Evolutionary conservation across 2,797 vertebrate genomes (phyloP), one percentile per base, ranked within the genome.

Genomic region (Linurgus olivaceus): DNA sequence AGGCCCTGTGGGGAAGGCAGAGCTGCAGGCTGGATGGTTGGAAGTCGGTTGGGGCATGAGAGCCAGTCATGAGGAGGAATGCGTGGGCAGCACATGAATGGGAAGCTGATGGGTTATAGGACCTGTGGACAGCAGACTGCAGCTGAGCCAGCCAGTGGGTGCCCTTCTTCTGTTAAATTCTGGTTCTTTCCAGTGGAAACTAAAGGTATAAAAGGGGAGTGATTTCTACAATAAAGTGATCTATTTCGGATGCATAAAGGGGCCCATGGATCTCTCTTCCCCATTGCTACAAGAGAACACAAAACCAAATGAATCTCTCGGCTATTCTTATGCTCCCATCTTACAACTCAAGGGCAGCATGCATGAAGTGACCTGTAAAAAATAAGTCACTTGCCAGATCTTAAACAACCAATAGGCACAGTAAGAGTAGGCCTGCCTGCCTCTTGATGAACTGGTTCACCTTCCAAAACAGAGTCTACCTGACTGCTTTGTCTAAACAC

Each of bases 21-120:
- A 9, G 11, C 16, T 40, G 35, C 35, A 31, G 35, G 33, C 45
- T 50, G 45, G 18, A 37, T 2, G 4, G 26, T 6, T 51, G 8
- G 20, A 51, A 50, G 35, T 40, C 0, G 2, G 11, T 1, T 51
- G 28, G 20, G 35, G 4, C 4, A 19, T 24, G 35, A 68, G 35
- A 68, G 35, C 20, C 16, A 18, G 11, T 51, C 31, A 7, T 6
- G 16, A 68, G 37, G 35, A 51, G 16, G 16, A 51, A 59, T 10
- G 6, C 1, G 0, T 38, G 25, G 25, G 28, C 35, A 38, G 57
- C 8, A 19, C 12, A 19, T 10, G 17, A 59, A 28, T 6, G 4
- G 17, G 25, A 38, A 59, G 57, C 17, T 38, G 35, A 7, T 28
- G 35, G 25, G 11, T 38, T 28, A 14, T 28, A 28, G 25, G 12